These are phyloP conservation scores for Myotis davidii DNA, from an alignment of 2,113 vertebrate species.

Conservation along the genomic window DNA sequence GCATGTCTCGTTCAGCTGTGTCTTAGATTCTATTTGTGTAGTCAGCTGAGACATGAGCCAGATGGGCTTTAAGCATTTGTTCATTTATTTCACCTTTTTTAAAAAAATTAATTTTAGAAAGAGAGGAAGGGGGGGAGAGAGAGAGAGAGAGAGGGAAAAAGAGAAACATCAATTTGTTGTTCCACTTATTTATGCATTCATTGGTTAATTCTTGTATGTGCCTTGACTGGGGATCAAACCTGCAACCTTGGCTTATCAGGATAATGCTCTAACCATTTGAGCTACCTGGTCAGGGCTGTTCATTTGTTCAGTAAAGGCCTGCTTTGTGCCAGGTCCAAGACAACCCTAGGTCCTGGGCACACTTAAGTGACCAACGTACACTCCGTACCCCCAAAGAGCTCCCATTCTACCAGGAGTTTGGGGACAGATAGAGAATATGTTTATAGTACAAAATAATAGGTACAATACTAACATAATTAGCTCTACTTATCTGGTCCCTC, in stretches of 20 bases:
- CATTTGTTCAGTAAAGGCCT: constrained; percentile 11
- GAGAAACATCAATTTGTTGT: not conserved
- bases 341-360: constrained; percentile 1
- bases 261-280: not conserved
- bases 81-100: not conserved
- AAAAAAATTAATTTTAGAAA: not conserved
- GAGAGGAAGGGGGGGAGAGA: no score
- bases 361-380: not conserved
- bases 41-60: constrained; percentile 36
- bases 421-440: not conserved
- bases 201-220: not conserved
- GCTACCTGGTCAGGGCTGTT: not conserved
- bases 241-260: not conserved
- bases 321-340: not conserved
- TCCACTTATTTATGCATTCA: not conserved
- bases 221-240: not conserved
- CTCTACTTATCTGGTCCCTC: not conserved
- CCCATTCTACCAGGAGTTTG: not conserved
- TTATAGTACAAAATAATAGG: not conserved
- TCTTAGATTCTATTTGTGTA: constrained; percentile 40
- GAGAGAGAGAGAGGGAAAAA: not conserved
- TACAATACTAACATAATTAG: not conserved
- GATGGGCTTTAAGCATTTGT: not conserved
- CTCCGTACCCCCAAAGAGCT: not conserved
- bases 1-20: not conserved